A percentile compares a stretch with the other conserved stretches of the same genome.
phyloP scores from a whole-genome alignment of 2,888 invertebrate genomes.

The Acrobeloides nanus region DNA sequence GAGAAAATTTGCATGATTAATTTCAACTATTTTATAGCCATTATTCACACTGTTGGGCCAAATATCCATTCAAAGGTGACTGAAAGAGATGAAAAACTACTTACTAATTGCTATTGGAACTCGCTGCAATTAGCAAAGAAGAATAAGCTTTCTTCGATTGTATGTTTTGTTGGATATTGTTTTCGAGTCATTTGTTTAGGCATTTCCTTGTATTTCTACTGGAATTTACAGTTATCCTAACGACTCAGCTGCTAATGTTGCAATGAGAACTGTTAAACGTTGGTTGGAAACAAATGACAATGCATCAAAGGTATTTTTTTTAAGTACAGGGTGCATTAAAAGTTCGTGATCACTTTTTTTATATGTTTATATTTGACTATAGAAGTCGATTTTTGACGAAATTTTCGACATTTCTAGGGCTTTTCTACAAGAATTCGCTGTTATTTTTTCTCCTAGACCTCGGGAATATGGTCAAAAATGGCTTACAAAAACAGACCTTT shows the following conservation, averaged over 20 bases:
- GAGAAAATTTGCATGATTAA: neutral
- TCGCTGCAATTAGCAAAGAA: slow-evolving; percentile 61
- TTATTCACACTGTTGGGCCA: slow-evolving; percentile 84
- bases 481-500: too few species aligned
- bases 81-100: slow-evolving; percentile 64
- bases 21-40: slow-evolving; percentile 62
- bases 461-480: too few species aligned
- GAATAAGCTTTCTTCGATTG: slow-evolving; percentile 63
- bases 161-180: slow-evolving; percentile 24
- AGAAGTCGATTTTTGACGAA: too few species aligned
- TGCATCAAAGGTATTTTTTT: too few species aligned
- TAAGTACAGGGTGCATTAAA: too few species aligned
- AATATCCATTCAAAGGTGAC: slow-evolving; percentile 46
- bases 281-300: slow-evolving; percentile 12
- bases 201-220: slow-evolving; percentile 83
- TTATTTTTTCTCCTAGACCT: too few species aligned
- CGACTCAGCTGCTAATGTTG: slow-evolving; percentile 52
- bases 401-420: too few species aligned
- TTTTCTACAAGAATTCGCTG: too few species aligned
- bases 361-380: too few species aligned
- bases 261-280: slow-evolving; percentile 13
- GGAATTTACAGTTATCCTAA: slow-evolving; percentile 80
- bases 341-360: too few species aligned
- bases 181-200: slow-evolving; percentile 53
- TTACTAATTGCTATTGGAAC: slow-evolving; percentile 68